Evolutionary conservation across 2,888 invertebrate genomes (phyloP).

Genomic region (Tetragonisca angustula): DNA sequence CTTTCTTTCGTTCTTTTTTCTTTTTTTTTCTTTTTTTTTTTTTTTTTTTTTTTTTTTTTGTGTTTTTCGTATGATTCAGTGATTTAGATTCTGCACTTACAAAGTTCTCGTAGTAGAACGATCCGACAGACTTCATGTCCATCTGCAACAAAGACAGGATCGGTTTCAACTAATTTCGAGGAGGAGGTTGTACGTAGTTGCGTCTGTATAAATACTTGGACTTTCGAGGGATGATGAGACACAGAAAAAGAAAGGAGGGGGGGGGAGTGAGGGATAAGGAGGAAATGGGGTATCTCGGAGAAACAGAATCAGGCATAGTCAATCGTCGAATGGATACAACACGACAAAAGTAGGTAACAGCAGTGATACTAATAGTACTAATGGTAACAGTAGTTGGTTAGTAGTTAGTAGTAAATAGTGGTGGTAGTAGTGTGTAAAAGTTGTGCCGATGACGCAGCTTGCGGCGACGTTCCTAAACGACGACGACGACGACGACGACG

Average conservation of each 20-base stretch:
- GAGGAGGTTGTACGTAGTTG: conserved; percentile 56
- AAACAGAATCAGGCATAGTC: conserved; percentile 37
- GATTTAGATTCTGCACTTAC: conserved; percentile 89
- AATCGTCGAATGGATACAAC: conserved; percentile 28
- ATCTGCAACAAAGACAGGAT: conserved; percentile 90
- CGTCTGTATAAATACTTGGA: conserved; percentile 67
- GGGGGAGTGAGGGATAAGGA: background rate
- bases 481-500: conserved; percentile 59
- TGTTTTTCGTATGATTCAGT: conserved; percentile 59
- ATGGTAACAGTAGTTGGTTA: conserved; percentile 33
- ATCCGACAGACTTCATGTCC: conserved; percentile 98
- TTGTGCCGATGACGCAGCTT: conserved; percentile 85
- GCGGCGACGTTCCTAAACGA: conserved; percentile 83
- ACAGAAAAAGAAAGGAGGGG: background rate
- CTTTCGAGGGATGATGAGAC: conserved; percentile 60
- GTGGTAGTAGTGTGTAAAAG: conserved; percentile 72
- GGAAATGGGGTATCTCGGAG: conserved; percentile 65
- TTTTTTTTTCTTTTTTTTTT: conserved; percentile 4
- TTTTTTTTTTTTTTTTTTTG: background rate
- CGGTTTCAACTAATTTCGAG: conserved; percentile 82
- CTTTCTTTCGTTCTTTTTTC: background rate
- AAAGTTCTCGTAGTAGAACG: conserved; percentile 98
- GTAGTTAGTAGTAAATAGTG: conserved; percentile 34
- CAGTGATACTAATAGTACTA: conserved; percentile 1
- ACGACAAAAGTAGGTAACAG: conserved; percentile 31